phyloP scores from a whole-genome alignment of 1,140 invertebrate genomes.

The Andricus grossulariae region DNA sequence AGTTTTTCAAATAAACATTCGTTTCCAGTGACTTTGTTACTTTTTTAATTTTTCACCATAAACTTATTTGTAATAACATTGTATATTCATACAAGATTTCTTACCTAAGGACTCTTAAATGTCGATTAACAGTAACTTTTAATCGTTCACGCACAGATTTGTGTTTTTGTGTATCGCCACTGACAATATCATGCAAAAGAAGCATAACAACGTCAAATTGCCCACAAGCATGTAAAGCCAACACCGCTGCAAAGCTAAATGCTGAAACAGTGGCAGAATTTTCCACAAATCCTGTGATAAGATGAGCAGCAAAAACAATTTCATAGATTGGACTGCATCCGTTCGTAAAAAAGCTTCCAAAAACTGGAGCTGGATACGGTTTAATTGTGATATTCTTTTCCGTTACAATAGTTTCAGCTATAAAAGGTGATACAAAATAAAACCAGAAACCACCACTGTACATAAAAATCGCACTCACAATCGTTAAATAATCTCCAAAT shows the following conservation, averaged over 20 bases:
- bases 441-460: conserved; percentile 44
- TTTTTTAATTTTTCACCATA: too few relatives aligned
- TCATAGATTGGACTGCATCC: conserved; percentile 9
- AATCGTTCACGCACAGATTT: not conserved
- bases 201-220: conserved; percentile 3
- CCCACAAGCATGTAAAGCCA: not conserved
- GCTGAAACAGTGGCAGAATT: not conserved
- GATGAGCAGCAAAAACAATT: conserved; percentile 1
- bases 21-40: too few relatives aligned
- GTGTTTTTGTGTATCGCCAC: not conserved
- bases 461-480: conserved; percentile 39
- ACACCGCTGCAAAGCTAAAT: conserved; percentile 1
- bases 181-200: conserved; percentile 6
- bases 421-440: conserved; percentile 41
- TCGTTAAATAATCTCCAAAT: conserved; percentile 38
- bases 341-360: not conserved
- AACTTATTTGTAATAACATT: too few relatives aligned
- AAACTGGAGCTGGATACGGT: not conserved
- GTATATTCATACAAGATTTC: not conserved
- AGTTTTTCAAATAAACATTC: too few relatives aligned
- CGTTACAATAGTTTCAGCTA: not conserved
- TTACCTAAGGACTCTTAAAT: not conserved
- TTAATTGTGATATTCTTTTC: conserved; percentile 34
- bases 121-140: not conserved
- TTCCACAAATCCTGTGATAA: not conserved